Evolutionary conservation across 2,797 vertebrate genomes (phyloP), one percentile per base, ranked within the genome.

Genomic region (Denticeps clupeoides): DNA sequence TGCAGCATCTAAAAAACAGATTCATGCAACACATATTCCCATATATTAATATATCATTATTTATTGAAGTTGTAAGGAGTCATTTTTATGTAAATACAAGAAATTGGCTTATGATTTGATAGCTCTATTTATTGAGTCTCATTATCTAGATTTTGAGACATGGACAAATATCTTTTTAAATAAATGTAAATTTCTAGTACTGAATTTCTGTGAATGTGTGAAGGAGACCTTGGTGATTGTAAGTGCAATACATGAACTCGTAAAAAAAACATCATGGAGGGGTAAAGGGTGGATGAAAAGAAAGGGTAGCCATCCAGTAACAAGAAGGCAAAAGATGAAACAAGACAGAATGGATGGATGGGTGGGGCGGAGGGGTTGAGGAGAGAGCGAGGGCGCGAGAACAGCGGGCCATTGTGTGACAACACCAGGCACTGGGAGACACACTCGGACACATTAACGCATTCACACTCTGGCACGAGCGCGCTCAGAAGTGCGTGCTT

Each of bases 361-460:
- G 70, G 63, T 38, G 66, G 67, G 63, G 65, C 65, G 59, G 66
- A 64, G 60, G 60, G 47, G 13, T 13, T 24, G 46, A 37, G 47
- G 49, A 40, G 56, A 51, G 29, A 13, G 59, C 40, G 68, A 64
- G 68, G 71, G 64, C 73, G 66, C 70, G 70, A 70, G 78, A 73
- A 87, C 83, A 87, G 82, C 72, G 7, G 57, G 63, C 62, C 67
- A 82, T 87, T 87, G 83, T 87, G 75, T 53, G 74, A 38, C 53
- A 69, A 79, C 80, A 79, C 83, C 84, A 85, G 83, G 82, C 83
- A 85, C 84, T 82, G 84, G 75, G 70, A 82, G 83, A 83, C 73
- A 82, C 84, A 82, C 74, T 81, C 63, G 64, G 69, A 78, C 73
- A 80, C 72, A 79, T 78, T 81, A 72, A 78, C 59, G 61, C 59